phyloP scores from a whole-genome alignment of 1,140 invertebrate species.

The Penaeus chinensis region DNA sequence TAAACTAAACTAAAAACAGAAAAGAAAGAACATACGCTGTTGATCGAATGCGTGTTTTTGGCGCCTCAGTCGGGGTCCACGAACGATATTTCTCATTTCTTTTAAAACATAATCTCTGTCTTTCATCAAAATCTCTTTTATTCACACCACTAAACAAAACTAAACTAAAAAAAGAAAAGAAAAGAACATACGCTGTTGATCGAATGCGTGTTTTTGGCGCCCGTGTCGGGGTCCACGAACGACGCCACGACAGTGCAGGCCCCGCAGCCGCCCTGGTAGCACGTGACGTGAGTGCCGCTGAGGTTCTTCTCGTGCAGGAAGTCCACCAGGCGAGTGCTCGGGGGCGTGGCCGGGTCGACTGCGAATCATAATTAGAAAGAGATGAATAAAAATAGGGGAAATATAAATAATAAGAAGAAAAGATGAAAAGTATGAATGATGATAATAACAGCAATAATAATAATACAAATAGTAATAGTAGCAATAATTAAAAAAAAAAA shows the following conservation, averaged over 20 bases:
- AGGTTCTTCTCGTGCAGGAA: slow-evolving; percentile 47
- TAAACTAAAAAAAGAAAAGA: not conserved
- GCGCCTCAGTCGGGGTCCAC: slow-evolving; percentile 71
- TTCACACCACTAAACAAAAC: not conserved
- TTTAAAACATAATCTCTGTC: no score
- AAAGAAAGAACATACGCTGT: no score
- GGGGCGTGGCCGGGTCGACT: not conserved
- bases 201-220: slow-evolving; percentile 59
- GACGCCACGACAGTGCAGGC: slow-evolving; percentile 79
- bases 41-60: slow-evolving; percentile 38
- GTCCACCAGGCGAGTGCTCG: slow-evolving; percentile 48
- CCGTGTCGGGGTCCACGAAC: slow-evolving; percentile 71
- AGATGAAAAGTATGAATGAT: no score
- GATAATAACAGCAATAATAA: no score
- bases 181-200: slow-evolving; percentile 52
- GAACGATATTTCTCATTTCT: slow-evolving; percentile 65
- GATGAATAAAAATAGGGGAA: no score
- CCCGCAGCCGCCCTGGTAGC: slow-evolving; percentile 85
- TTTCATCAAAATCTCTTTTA: no score
- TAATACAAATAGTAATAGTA: no score
- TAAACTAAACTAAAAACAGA: not conserved
- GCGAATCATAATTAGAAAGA: not conserved
- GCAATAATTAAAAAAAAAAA: no score
- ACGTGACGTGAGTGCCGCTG: slow-evolving; percentile 68
- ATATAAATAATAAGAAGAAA: no score